A percentile compares a stretch with the other conserved stretches of the same genome.
phyloP scores from a whole-genome alignment of 2,797 vertebrate genomes.

The Clarias platycephalus region DNA sequence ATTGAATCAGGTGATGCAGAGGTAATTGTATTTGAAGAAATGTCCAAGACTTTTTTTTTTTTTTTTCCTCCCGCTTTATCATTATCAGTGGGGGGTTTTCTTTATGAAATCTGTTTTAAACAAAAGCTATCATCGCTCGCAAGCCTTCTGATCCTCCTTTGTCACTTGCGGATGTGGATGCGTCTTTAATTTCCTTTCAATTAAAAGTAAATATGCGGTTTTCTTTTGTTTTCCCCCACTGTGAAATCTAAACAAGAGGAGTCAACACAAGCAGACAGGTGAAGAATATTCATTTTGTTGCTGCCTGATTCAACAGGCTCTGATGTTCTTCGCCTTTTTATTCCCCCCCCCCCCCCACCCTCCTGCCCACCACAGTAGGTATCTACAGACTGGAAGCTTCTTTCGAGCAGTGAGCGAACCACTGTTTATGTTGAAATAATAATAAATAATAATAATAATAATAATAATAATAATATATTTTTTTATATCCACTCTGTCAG shows the following conservation, averaged over 20 bases:
- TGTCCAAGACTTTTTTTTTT: slow-evolving; percentile 76
- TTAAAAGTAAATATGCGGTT: slow-evolving; percentile 85
- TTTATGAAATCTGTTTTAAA: slow-evolving; percentile 85
- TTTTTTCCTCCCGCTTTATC: slow-evolving; percentile 67
- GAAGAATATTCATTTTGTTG: slow-evolving; percentile 83
- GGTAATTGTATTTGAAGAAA: slow-evolving; percentile 87
- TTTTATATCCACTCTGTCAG: neutral
- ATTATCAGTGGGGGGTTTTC: slow-evolving; percentile 78
- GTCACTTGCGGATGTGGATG: slow-evolving; percentile 81
- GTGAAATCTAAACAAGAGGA: slow-evolving; percentile 83
- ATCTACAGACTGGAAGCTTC: slow-evolving; percentile 32
- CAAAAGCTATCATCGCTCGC: slow-evolving; percentile 81
- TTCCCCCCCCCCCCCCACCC: neutral
- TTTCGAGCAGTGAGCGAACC: neutral
- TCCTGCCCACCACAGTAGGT: slow-evolving; percentile 28
- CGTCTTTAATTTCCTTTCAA: slow-evolving; percentile 88
- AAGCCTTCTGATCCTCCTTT: slow-evolving; percentile 78
- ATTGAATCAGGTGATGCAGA: slow-evolving; percentile 86
- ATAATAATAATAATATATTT: neutral
- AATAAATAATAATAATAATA: neutral
- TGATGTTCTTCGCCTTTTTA: slow-evolving; percentile 62
- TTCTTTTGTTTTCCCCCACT: slow-evolving; percentile 77
- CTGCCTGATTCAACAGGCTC: slow-evolving; percentile 79
- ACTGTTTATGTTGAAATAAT: neutral
- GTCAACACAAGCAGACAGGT: slow-evolving; percentile 82